Evolutionary conservation across 2,888 invertebrate species (phyloP).

Genomic region (Acronicta leporina): DNA sequence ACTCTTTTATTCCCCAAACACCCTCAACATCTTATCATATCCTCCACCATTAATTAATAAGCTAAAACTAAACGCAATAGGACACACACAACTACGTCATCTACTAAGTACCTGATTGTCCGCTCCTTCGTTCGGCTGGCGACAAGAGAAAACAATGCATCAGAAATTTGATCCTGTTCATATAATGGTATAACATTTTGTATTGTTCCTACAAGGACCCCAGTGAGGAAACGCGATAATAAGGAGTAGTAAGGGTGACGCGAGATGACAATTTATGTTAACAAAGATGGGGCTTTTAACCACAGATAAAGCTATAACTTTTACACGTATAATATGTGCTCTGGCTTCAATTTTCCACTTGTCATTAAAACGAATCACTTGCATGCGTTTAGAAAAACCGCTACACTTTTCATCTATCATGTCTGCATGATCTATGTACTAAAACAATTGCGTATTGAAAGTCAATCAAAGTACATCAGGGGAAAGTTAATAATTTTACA

Average conservation of each 20-base stretch:
- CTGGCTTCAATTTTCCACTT: no score
- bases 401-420: no score
- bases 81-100: constrained; percentile 56
- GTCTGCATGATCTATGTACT: no score
- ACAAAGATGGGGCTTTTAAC: neutral
- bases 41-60: constrained; percentile 34
- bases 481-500: no score
- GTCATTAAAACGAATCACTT: no score
- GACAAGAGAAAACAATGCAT: constrained; percentile 80
- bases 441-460: no score
- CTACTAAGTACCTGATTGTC: constrained; percentile 82
- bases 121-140: constrained; percentile 85
- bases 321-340: no score
- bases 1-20: no score
- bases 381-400: no score
- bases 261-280: neutral
- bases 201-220: constrained; percentile 44
- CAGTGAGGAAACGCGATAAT: constrained; percentile 37
- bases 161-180: constrained; percentile 59
- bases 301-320: no score
- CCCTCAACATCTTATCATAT: neutral
- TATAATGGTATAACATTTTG: constrained; percentile 52
- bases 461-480: no score
- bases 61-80: constrained; percentile 28
- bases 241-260: constrained; percentile 9